Base-by-base conservation (phyloP, 2,113 vertebrate genomes). In the Leptosomus discolor region DNA sequence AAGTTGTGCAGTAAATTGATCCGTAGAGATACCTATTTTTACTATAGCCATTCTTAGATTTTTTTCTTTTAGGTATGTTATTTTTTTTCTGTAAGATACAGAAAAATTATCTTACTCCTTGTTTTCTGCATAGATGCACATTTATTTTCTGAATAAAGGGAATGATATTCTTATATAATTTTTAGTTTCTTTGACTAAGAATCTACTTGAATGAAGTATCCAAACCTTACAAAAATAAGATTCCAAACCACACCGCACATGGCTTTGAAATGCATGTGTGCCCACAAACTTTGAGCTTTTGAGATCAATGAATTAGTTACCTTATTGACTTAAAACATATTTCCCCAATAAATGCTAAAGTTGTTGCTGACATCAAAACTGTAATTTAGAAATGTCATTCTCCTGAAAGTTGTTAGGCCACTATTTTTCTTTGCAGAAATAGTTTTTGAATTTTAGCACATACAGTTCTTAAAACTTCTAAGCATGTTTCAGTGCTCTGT, bases 61-160 rank as follows among this genome's bases (percentile, higher is more conserved):
- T 64, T 54, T 83, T 64, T 83, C 15, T 54, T 71, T 50, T n/a
- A 64, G 67, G 17, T n/a, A 45, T n/a, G 19, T 12, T 36, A 8
- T 29, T 8, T 37, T 29, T 6, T 78, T 32, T 41, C 4, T 0
- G 9, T n/a, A 56, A 48, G 22, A 37, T 34, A 32, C 0, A 2
- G 14, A 82, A 46, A 48, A 71, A 29, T 1, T 50, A 32, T 48
- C 79, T 78, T 58, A 41, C 5, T 69, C 3, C 12, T 39, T 48
- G 8, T 32, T 48, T 24, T 50, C 10, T 78, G 15, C 26, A 54
- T 30, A 79, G 39, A 32, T 43, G 18, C 30, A 32, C 9, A 24
- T 71, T 90, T 39, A 19, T 39, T 79, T 68, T 69, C 22, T 79
- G 11, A 65, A 48, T 54, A 70, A 85, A 74, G 6, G 20, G 17